phyloP scores from a whole-genome alignment of 2,113 vertebrate genomes.

The Macquaria australasica region DNA sequence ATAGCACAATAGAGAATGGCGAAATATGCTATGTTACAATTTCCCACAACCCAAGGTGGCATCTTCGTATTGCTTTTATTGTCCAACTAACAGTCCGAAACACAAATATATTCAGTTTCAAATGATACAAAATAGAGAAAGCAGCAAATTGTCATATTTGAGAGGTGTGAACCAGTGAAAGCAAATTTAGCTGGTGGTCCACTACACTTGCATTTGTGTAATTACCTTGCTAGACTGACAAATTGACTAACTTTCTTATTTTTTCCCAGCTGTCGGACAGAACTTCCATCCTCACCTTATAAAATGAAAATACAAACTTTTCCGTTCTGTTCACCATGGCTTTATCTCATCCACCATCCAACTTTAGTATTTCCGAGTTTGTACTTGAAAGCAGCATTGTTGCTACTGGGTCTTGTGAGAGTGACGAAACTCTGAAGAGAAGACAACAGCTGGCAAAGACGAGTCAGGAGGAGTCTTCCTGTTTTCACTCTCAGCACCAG shows the following conservation, averaged over 20 bases:
- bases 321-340: background rate
- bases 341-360: rapidly evolving
- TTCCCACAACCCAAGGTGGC: too few species aligned
- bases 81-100: too few species aligned
- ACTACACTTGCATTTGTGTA: too few species aligned
- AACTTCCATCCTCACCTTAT: background rate
- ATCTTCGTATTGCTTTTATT: background rate
- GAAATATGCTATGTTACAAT: too few species aligned
- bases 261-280: background rate
- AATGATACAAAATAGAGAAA: too few species aligned
- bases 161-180: background rate
- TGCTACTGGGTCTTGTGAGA: background rate
- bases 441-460: background rate
- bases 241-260: background rate
- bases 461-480: background rate
- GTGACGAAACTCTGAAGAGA: constrained; percentile 10
- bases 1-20: background rate
- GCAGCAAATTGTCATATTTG: background rate
- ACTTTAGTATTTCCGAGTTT: background rate
- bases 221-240: background rate
- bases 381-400: constrained; percentile 51
- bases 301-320: background rate
- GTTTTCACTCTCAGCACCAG: background rate
- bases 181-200: background rate
- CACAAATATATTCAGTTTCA: too few species aligned